These are phyloP conservation scores for Ceratoteleas bidentatus DNA, from an alignment of 1,140 invertebrate species.

Conservation along the genomic window DNA sequence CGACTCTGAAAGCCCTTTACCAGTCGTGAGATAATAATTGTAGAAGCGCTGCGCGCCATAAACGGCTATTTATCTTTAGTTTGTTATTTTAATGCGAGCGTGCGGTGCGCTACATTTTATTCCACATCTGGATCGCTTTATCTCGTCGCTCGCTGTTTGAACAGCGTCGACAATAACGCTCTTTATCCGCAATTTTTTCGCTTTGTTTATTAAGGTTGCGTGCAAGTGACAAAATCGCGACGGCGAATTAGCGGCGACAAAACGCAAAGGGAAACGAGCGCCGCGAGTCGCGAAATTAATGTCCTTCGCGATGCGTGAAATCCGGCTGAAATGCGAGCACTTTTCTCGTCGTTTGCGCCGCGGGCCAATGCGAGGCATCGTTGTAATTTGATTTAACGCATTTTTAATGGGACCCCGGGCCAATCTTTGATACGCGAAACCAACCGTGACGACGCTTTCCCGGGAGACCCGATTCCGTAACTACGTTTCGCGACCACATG, in stretches of 20 bases:
- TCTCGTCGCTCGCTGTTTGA: not conserved
- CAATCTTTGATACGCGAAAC: slow-evolving; percentile 54
- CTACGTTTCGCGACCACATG: slow-evolving; percentile 56
- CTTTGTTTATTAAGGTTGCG: too few relatives aligned
- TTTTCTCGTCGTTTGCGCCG: slow-evolving; percentile 17
- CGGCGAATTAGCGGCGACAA: too few relatives aligned
- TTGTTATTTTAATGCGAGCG: slow-evolving; percentile 12
- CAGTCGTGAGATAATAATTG: slow-evolving; percentile 49
- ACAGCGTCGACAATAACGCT: not conserved
- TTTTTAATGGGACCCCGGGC: slow-evolving; percentile 38
- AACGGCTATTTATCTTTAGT: slow-evolving; percentile 33
- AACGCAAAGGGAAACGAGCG: too few relatives aligned
- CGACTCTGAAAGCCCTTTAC: slow-evolving; percentile 52
- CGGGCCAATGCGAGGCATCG: slow-evolving; percentile 31
- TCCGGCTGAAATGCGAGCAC: not conserved
- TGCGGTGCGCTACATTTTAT: not conserved
- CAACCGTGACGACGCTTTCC: slow-evolving; percentile 20
- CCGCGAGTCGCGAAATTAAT: not conserved
- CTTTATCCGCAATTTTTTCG: too few relatives aligned
- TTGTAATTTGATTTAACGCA: slow-evolving; percentile 44
- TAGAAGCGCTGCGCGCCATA: slow-evolving; percentile 9
- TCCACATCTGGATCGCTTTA: not conserved
- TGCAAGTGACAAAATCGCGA: too few relatives aligned
- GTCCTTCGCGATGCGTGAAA: not conserved
- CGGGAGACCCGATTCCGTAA: slow-evolving; percentile 42